Conservation (phyloP, 2,797 vertebrate species). For the Lates japonicus region DNA sequence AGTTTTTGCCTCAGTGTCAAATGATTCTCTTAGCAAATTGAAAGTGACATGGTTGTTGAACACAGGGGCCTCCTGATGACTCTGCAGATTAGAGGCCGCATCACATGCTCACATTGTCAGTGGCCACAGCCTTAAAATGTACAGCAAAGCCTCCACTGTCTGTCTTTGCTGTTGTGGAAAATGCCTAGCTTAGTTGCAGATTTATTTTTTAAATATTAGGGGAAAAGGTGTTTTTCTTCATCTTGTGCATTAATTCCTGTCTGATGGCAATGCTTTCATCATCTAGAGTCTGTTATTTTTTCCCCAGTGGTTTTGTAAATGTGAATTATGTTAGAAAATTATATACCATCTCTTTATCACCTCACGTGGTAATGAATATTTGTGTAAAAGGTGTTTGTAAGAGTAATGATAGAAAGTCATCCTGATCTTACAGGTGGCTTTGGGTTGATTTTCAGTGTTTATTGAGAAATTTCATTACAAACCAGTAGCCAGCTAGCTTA, state of each 20-base stretch:
- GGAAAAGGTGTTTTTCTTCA: not conserved
- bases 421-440: not conserved
- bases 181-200: too few species aligned
- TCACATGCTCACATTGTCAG: not conserved
- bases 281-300: not conserved
- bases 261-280: not conserved
- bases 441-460: not conserved
- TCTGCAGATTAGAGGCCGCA: slow-evolving; percentile 12
- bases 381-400: not conserved
- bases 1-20: not conserved
- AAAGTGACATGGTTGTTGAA: slow-evolving; percentile 25
- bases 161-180: not conserved
- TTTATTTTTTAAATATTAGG: not conserved
- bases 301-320: not conserved
- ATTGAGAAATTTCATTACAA: not conserved
- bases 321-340: slow-evolving; percentile 27
- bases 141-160: not conserved
- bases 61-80: not conserved
- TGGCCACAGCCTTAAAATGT: not conserved
- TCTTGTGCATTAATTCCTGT: not conserved
- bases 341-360: slow-evolving; percentile 8
- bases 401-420: not conserved
- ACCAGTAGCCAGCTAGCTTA: not conserved
- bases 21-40: slow-evolving; percentile 13
- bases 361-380: slow-evolving; percentile 30